Base-by-base conservation (phyloP, 2,888 invertebrate species). In the Bibio marci region DNA sequence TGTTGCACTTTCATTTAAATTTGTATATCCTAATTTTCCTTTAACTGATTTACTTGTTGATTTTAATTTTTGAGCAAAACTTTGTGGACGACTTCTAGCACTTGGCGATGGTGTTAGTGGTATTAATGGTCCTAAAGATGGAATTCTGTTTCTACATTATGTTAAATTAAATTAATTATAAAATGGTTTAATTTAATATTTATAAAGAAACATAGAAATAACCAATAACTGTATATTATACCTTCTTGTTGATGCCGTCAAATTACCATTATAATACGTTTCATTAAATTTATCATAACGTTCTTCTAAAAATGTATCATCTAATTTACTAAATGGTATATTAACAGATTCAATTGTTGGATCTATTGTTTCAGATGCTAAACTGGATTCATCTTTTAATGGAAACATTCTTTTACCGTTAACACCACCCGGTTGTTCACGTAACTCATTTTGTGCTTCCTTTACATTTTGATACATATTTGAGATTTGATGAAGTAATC, bases 391-490 rank as follows among this genome's bases (percentile, higher is more conserved):
- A 48, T 72, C 70, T 49, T 76, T 75, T 15, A 67, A 61, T 34
- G 64, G 63, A 1, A 59, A 53, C 17, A 35, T 18, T 32, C 42
- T 35, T 44, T 61, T 61, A 34, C 56, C 14, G 13, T 34, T 26
- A n/a, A 8, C 59, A 41, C 51, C 54, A 41, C 60, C 60, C 3
- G 62, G 72, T 47, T 82, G 80, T 48, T 81, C 81, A 47, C 83
- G 78, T 42, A 94, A 67, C 53, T 92, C 92, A 49, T 80, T 78
- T 55, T 90, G 87, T 0, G 92, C 92, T 55, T 92, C 90, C 55
- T 90, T 87, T 2, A 94, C 90, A 58, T 92, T 94, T 62, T 91
- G 90, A 62, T 92, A 91, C 91, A 95, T 92, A 54, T 90, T 92
- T 52, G 85, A 86, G 54, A 95, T 92, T 66, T 95, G 95, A 63